phyloP scores from a whole-genome alignment of 1,140 invertebrate species.

The Monochamus saltuarius region DNA sequence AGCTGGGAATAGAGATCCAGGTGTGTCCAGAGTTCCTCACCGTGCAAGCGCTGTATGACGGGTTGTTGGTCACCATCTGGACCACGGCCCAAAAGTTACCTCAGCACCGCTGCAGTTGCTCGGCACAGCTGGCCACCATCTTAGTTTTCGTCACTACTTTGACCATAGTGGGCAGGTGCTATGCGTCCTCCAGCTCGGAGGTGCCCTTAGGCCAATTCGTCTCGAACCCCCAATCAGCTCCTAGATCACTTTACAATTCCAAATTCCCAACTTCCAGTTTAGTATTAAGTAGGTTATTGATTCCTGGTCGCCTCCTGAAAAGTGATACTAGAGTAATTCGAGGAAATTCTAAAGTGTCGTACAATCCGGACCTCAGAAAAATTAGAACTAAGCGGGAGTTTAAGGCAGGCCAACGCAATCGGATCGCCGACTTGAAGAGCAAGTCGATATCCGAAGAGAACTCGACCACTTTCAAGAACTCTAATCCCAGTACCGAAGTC shows the following conservation, averaged over 20 bases:
- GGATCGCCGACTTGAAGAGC: constrained; percentile 1
- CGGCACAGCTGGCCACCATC: constrained; percentile 24
- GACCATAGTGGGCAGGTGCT: constrained; percentile 15
- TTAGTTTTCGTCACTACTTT: constrained; percentile 21
- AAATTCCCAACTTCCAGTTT: constrained; percentile 32
- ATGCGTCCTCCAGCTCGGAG: neutral
- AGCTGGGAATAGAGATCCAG: constrained; percentile 1
- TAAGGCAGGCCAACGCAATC: neutral
- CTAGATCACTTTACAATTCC: constrained; percentile 19
- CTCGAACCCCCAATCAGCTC: neutral
- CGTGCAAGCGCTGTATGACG: constrained; percentile 26
- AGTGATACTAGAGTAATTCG: constrained; percentile 32
- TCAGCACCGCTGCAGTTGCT: constrained; percentile 8
- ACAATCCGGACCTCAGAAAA: neutral
- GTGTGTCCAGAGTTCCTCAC: constrained; percentile 10
- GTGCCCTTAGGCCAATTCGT: constrained; percentile 5
- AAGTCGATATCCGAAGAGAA: constrained; percentile 1
- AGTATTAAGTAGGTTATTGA: constrained; percentile 24
- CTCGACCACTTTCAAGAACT: constrained; percentile 7
- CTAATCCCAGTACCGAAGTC: neutral
- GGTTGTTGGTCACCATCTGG: constrained; percentile 30
- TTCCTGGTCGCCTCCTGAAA: constrained; percentile 6
- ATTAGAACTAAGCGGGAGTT: constrained; percentile 1
- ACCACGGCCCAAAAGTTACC: constrained; percentile 26
- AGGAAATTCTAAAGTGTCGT: neutral